A percentile compares a stretch with the other conserved stretches of the same genome.
phyloP scores from a whole-genome alignment of 1,140 invertebrate genomes.

The Ladona fulva region DNA sequence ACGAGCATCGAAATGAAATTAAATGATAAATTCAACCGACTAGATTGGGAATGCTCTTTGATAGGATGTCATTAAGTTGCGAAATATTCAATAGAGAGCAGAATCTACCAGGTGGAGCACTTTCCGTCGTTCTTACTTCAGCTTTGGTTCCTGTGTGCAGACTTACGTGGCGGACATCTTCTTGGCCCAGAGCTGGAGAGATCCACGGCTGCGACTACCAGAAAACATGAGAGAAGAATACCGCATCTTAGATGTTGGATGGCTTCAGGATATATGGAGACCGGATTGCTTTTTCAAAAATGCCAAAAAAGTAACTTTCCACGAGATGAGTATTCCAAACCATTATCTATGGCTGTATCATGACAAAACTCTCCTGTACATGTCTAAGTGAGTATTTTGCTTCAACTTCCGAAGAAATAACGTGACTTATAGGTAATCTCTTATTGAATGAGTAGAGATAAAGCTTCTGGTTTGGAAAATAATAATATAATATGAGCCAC shows the following conservation, averaged over 20 bases:
- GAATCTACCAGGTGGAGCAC: not conserved
- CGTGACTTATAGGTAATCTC: not conserved
- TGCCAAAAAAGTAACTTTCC: constrained; percentile 85
- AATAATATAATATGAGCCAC: too few species aligned
- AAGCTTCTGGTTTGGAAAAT: too few species aligned
- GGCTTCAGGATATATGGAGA: constrained; percentile 84
- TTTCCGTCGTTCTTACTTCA: not conserved
- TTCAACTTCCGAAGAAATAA: constrained; percentile 10
- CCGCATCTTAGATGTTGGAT: constrained; percentile 78
- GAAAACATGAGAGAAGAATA: constrained; percentile 91
- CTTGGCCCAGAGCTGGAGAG: constrained; percentile 83
- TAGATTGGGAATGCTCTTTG: too few species aligned
- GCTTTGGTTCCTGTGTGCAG: constrained; percentile 40
- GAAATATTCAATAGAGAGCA: too few species aligned
- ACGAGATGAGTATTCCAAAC: constrained; percentile 90
- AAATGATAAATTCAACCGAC: too few species aligned
- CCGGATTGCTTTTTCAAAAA: constrained; percentile 91
- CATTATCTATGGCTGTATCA: constrained; percentile 87
- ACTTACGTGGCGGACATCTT: constrained; percentile 89
- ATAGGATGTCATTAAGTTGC: too few species aligned
- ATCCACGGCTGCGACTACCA: constrained; percentile 71
- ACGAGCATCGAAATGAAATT: too few species aligned
- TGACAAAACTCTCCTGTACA: constrained; percentile 81
- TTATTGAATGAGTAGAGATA: too few species aligned
- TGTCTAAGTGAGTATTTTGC: constrained; percentile 66